Percentiles rank a stretch among this genome's conserved stretches.
Evolutionary conservation across 2,113 vertebrate species (phyloP).

Genomic region (Rallus limicola): DNA sequence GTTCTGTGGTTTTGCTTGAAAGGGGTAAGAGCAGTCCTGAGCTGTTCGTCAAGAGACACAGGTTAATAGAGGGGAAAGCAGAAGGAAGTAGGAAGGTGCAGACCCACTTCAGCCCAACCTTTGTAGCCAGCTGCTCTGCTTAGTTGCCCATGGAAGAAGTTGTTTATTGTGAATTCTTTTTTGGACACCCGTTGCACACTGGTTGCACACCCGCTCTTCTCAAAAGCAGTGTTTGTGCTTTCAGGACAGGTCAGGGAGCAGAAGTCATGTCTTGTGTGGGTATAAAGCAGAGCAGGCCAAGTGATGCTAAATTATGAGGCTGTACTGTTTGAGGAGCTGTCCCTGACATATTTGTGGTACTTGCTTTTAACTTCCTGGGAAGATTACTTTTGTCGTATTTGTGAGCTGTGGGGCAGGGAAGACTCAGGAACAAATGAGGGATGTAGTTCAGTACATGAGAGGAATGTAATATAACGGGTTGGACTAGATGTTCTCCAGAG

Average conservation of each 20-base stretch:
- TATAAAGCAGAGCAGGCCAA: neutral
- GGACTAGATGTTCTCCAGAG: no score
- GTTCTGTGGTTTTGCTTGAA: neutral
- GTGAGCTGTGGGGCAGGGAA: neutral
- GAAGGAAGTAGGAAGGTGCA: neutral
- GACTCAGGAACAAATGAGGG: neutral
- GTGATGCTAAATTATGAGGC: neutral
- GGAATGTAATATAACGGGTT: neutral
- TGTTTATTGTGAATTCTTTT: neutral
- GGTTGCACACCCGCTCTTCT: neutral
- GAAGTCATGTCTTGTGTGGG: neutral
- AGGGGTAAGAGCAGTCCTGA: neutral
- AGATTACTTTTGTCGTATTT: neutral
- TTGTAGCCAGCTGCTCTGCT: neutral
- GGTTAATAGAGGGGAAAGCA: neutral
- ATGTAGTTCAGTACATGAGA: neutral
- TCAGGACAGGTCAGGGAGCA: neutral
- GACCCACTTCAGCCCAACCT: neutral
- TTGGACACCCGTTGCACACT: no score
- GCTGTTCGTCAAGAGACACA: neutral
- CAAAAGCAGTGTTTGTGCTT: neutral
- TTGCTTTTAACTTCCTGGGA: neutral
- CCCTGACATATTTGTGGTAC: neutral
- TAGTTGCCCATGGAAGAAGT: neutral
- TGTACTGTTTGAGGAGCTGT: neutral